phyloP scores from a whole-genome alignment of 2,113 vertebrate genomes.

The Electrona antarctica region DNA sequence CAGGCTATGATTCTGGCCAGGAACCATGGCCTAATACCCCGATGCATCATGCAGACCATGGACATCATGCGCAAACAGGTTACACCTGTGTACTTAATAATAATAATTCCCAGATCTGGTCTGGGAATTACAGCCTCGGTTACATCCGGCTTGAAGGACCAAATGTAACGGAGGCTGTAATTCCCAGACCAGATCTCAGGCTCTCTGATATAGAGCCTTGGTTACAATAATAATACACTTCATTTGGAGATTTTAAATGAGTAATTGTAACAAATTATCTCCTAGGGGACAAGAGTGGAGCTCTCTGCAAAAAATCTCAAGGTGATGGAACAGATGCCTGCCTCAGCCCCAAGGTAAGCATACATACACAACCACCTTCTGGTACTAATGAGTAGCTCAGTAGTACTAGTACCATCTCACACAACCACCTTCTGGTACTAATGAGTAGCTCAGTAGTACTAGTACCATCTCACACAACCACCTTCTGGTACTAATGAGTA shows the following conservation, averaged over 20 bases:
- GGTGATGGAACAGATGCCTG: conserved; percentile 97
- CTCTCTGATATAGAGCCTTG: too few species aligned
- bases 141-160: too few species aligned
- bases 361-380: conserved; percentile 18
- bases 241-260: not conserved
- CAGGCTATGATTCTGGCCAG: conserved; percentile 90
- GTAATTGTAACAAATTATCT: conserved; percentile 17
- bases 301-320: conserved; percentile 96
- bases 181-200: too few species aligned
- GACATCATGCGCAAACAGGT: conserved; percentile 99
- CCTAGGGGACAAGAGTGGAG: conserved; percentile 94
- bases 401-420: conserved; percentile 7
- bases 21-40: conserved; percentile 92
- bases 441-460: not conserved
- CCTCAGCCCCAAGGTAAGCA: conserved; percentile 92
- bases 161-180: too few species aligned
- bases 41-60: conserved; percentile 96
- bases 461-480: conserved; percentile 16
- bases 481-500: not conserved
- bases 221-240: not conserved
- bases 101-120: too few species aligned
- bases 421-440: conserved; percentile 7
- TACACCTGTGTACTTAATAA: not conserved
- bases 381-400: not conserved
- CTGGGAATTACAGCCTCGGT: too few species aligned